These are phyloP conservation scores for Penelope pileata DNA, from an alignment of 2,113 vertebrate species.

Conservation along the genomic window DNA sequence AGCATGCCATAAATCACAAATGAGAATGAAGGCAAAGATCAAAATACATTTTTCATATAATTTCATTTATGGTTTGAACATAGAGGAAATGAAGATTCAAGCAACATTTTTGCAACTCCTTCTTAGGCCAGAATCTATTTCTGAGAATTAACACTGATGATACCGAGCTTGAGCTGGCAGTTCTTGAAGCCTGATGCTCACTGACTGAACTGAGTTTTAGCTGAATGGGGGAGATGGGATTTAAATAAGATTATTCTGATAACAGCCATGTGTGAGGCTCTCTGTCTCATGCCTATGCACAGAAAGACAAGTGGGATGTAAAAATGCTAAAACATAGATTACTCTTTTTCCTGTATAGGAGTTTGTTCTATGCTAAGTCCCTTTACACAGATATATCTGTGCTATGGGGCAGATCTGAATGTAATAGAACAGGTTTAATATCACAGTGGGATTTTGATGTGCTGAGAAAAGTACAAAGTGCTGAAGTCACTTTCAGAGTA, in stretches of 20 bases:
- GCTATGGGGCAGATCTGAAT: background rate
- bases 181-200: background rate
- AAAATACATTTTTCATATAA: background rate
- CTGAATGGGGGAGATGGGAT: background rate
- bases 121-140: background rate
- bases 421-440: background rate
- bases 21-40: background rate
- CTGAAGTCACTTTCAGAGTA: background rate
- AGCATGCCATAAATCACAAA: background rate
- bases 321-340: background rate
- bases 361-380: background rate
- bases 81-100: background rate
- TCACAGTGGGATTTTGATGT: background rate
- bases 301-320: background rate
- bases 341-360: accelerated
- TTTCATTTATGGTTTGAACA: background rate
- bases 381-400: accelerated
- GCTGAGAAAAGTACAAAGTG: background rate
- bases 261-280: background rate
- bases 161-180: background rate
- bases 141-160: background rate
- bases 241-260: background rate
- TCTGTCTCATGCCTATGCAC: accelerated
- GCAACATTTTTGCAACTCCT: background rate
- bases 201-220: background rate